Percentiles rank a stretch among this genome's conserved stretches.
Conservation (phyloP, 2,113 vertebrate genomes). For the Erythrolamprus reginae region DNA sequence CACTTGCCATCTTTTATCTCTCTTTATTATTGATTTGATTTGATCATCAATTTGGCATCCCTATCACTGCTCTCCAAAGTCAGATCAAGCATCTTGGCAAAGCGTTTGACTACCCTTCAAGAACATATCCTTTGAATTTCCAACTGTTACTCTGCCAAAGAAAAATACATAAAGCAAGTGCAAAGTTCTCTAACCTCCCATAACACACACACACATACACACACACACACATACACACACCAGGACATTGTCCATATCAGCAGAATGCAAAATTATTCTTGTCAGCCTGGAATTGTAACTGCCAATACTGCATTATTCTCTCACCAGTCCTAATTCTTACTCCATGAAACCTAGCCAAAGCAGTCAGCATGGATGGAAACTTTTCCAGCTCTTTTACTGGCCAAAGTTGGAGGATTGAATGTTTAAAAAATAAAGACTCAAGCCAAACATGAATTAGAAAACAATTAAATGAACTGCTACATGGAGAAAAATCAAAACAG, state of each 20-base stretch:
- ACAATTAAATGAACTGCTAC: not conserved
- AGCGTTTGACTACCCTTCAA: not conserved
- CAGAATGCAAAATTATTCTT: not conserved
- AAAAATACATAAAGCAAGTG: not conserved
- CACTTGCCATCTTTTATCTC: not conserved
- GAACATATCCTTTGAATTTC: not conserved
- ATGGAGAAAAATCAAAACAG: not conserved
- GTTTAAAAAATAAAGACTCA: not conserved
- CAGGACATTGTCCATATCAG: not conserved
- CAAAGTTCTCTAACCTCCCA: not conserved
- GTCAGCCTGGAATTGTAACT: not conserved
- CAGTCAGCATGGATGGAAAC: not conserved
- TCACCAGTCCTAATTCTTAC: not conserved
- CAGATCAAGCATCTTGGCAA: not conserved
- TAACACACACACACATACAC: not conserved
- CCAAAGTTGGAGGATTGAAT: not conserved
- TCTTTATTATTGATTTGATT: not conserved
- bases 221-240: too few species aligned
- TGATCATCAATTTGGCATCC: not conserved
- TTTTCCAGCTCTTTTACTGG: not conserved
- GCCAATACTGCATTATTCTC: not conserved
- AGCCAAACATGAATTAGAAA: not conserved
- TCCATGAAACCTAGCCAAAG: not conserved
- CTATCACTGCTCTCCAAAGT: not conserved
- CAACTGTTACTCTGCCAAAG: not conserved